Base-by-base conservation (phyloP, 2,797 vertebrate genomes). In the Halcyon leucocephala region DNA sequence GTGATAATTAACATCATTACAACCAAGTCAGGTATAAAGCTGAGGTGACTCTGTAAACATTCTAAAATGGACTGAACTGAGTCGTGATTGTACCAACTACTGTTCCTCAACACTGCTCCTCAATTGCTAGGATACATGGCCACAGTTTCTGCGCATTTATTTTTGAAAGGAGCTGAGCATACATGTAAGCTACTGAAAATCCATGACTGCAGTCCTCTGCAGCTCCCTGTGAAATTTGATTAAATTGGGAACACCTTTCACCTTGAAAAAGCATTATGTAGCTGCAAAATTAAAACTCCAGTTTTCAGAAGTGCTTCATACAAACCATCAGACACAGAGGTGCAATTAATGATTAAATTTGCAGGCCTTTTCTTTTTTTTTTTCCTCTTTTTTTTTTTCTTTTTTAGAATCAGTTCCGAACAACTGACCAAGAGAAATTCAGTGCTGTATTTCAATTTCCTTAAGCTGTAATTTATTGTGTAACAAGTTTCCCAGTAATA, bases 1-100 rank as follows among this genome's bases (percentile, higher is more conserved):
- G 89, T 62, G 89, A 85, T 87, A 93, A 92, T 82, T 65, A 92
- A 69, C 64, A 86, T 41, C 28, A 89, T 92, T 93, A 85, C 35
- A 81, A 22, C 35, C 25, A 91, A 93, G 44, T 7, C 15, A 86
- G 62, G 51, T 55, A 78, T 60, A 93, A 95, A 88, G 54, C 82
- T 54, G 31, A 70, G 62, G 58, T 60, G 35, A 74, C n/a, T 81
- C 44, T 57, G 44, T 82, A 90, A 91, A 78, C 51, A 77, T 61
- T 58, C 54, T 14, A 58, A 72, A 49, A 48, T 37, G 39, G 60
- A 84, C 58, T 18, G 35, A 91, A 78, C 21, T 37, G 33, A 83
- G 58, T 6, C 26, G 21, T 73, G 86, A 86, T 85, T 80, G 24
- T 65, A 71, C 89, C 62, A 86, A 78, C 79, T 57, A 71, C 61